Evolutionary conservation across 2,113 vertebrate species (phyloP).

Genomic region (Pao palembangensis): DNA sequence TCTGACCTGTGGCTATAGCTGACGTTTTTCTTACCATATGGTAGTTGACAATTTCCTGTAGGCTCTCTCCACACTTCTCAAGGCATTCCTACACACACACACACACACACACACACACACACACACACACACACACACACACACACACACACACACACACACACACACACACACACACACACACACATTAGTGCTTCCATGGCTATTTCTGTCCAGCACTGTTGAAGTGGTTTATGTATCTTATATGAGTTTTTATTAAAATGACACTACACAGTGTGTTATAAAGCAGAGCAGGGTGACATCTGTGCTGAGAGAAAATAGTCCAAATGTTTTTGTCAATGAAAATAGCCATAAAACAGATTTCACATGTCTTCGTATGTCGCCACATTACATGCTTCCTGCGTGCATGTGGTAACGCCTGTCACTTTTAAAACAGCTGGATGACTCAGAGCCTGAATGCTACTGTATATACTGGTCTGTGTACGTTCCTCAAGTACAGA

Average conservation of each 20-base stretch:
- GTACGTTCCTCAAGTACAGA: slow-evolving; percentile 33
- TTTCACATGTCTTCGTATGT: slow-evolving; percentile 22
- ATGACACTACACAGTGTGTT: too few relatives aligned
- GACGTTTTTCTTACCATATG: slow-evolving; percentile 82
- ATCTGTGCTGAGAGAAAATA: slow-evolving; percentile 19
- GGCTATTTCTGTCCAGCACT: too few relatives aligned
- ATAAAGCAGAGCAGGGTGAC: neutral
- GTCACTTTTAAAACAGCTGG: slow-evolving; percentile 41
- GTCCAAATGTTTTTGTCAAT: slow-evolving; percentile 32
- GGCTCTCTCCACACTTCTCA: slow-evolving; percentile 91
- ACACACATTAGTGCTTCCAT: neutral
- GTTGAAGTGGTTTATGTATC: too few relatives aligned
- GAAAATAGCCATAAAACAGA: slow-evolving; percentile 22
- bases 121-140: too few relatives aligned
- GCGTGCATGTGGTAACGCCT: slow-evolving; percentile 26
- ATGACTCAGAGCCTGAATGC: slow-evolving; percentile 32
- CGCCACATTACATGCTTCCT: slow-evolving; percentile 31
- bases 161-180: neutral
- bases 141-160: slow-evolving; percentile 51
- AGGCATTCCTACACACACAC: slow-evolving; percentile 79
- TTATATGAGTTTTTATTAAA: neutral
- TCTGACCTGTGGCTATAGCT: slow-evolving; percentile 15
- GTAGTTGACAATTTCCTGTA: slow-evolving; percentile 96
- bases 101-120: slow-evolving; percentile 10
- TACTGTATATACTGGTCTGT: slow-evolving; percentile 30